Conservation (phyloP, 1,140 invertebrate species). For the Procambarus virginalis region DNA sequence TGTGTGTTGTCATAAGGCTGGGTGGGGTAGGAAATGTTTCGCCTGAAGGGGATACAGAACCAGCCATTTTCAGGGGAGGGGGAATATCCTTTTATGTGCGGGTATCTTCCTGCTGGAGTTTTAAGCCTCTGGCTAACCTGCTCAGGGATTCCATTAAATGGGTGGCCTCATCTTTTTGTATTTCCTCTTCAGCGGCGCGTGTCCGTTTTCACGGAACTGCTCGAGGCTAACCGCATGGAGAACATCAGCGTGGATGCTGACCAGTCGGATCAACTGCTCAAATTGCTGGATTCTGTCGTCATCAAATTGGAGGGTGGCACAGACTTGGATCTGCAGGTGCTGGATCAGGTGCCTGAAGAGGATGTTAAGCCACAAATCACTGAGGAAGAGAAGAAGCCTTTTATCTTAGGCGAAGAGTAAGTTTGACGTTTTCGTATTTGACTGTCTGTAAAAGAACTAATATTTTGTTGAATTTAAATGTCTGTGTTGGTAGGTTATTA, state of each 20-base stretch:
- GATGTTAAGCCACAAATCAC: slow-evolving; percentile 58
- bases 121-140: too few species aligned
- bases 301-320: slow-evolving; percentile 97
- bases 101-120: too few species aligned
- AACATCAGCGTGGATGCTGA: slow-evolving; percentile 89
- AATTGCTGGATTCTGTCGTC: slow-evolving; percentile 95
- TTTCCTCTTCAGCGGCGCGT: slow-evolving; percentile 84
- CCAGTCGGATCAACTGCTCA: slow-evolving; percentile 89
- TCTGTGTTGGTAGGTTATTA: too few species aligned
- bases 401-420: slow-evolving; percentile 71
- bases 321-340: slow-evolving; percentile 88
- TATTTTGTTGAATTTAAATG: too few species aligned
- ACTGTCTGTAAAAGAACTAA: too few species aligned
- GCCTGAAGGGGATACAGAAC: too few species aligned
- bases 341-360: slow-evolving; percentile 72
- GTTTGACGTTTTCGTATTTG: slow-evolving; percentile 2
- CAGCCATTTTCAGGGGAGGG: too few species aligned
- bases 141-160: too few species aligned
- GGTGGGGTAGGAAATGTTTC: too few species aligned
- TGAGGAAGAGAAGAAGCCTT: slow-evolving; percentile 63
- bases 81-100: too few species aligned
- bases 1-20: too few species aligned
- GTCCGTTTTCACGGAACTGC: slow-evolving; percentile 91
- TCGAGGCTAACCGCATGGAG: slow-evolving; percentile 84
- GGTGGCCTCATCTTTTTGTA: background rate